phyloP scores from a whole-genome alignment of 1,140 invertebrate genomes.

The Medauroidea extradentata region DNA sequence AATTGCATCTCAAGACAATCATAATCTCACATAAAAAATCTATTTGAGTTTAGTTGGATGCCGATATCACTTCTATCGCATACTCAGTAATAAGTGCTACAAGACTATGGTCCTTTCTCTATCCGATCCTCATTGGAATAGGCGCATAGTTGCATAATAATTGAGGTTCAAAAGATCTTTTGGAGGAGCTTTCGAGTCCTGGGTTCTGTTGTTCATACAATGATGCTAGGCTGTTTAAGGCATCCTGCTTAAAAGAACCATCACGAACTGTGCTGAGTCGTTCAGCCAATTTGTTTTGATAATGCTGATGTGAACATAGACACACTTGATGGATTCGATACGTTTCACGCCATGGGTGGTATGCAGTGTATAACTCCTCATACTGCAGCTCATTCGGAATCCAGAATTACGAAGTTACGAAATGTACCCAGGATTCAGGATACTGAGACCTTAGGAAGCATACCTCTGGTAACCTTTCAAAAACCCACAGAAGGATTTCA shows the following conservation, averaged over 20 bases:
- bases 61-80: slow-evolving; percentile 23
- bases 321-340: slow-evolving; percentile 28
- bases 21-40: too few species aligned
- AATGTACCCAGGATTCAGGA: neutral
- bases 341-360: slow-evolving; percentile 28
- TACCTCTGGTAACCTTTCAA: neutral
- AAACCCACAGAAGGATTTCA: too few species aligned
- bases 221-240: slow-evolving; percentile 21
- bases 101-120: slow-evolving; percentile 37
- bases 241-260: slow-evolving; percentile 17
- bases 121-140: slow-evolving; percentile 23
- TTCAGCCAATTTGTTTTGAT: slow-evolving; percentile 31
- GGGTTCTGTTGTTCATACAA: slow-evolving; percentile 25
- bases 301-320: slow-evolving; percentile 30
- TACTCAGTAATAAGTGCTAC: slow-evolving; percentile 34
- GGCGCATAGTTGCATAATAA: slow-evolving; percentile 22
- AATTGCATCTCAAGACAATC: too few species aligned
- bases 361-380: slow-evolving; percentile 10
- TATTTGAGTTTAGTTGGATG: too few species aligned
- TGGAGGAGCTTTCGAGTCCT: slow-evolving; percentile 20
- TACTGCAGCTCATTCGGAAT: slow-evolving; percentile 22
- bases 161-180: slow-evolving; percentile 23
- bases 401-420: neutral
- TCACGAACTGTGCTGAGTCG: slow-evolving; percentile 15
- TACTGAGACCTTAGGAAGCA: neutral